These are phyloP conservation scores for Ophraella communa DNA, from an alignment of 2,888 invertebrate species.

Conservation along the genomic window DNA sequence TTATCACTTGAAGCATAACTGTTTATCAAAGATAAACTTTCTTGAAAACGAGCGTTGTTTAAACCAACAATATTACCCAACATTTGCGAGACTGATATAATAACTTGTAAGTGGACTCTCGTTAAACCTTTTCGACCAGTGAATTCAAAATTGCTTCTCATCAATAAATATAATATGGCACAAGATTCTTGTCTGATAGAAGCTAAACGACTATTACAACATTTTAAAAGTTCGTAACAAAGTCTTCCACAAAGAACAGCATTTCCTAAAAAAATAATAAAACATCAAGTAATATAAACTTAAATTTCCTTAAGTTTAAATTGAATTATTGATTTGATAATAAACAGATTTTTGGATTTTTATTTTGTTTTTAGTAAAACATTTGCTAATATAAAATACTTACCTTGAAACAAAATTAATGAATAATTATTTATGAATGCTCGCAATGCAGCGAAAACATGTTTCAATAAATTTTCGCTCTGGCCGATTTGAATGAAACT, in stretches of 20 bases:
- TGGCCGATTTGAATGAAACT: constrained; percentile 88
- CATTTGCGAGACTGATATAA: constrained; percentile 94
- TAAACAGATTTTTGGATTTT: too few relatives aligned
- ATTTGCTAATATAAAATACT: constrained; percentile 15
- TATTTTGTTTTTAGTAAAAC: neutral
- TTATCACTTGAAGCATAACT: constrained; percentile 93
- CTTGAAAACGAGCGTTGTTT: constrained; percentile 94
- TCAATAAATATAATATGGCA: constrained; percentile 87
- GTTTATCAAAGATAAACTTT: constrained; percentile 89
- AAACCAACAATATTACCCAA: constrained; percentile 88
- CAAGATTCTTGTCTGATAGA: constrained; percentile 89
- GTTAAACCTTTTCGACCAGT: constrained; percentile 83
- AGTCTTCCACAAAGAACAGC: constrained; percentile 81
- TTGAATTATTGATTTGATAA: too few relatives aligned
- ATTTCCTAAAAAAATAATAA: constrained; percentile 64
- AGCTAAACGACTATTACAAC: constrained; percentile 86
- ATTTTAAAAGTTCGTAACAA: constrained; percentile 79
- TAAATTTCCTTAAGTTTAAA: too few relatives aligned
- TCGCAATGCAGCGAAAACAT: constrained; percentile 89
- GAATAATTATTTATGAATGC: constrained; percentile 93
- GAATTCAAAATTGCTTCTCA: constrained; percentile 94
- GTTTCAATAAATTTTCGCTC: constrained; percentile 87
- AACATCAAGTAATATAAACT: too few relatives aligned
- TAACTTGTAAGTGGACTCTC: constrained; percentile 90
- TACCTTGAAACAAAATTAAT: constrained; percentile 81